Evolutionary conservation across 1,140 invertebrate genomes (phyloP).

Genomic region (Ostrea denselamellosa): DNA sequence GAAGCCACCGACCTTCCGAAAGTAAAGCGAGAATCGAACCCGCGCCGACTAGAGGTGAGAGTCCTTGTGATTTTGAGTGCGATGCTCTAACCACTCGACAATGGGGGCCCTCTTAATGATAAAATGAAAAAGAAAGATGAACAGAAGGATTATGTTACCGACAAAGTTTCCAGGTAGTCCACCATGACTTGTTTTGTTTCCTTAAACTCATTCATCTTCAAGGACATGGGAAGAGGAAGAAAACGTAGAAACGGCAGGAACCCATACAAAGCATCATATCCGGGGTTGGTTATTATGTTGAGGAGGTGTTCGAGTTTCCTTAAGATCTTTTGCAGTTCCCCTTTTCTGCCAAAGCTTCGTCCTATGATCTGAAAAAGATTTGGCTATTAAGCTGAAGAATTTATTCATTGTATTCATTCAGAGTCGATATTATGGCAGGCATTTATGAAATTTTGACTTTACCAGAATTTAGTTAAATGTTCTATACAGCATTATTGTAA

Average conservation of each 20-base stretch:
- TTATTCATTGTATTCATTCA: too few relatives aligned
- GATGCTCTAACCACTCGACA: too few relatives aligned
- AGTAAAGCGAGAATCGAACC: too few relatives aligned
- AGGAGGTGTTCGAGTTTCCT: background rate
- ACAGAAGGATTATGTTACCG: background rate
- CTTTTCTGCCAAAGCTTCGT: conserved; percentile 6
- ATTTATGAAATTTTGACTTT: too few relatives aligned
- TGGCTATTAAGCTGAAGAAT: too few relatives aligned
- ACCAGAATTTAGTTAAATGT: too few relatives aligned
- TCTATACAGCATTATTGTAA: too few relatives aligned
- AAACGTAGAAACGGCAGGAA: background rate
- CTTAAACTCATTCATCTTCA: background rate
- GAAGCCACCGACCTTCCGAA: too few relatives aligned
- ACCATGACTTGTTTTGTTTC: background rate
- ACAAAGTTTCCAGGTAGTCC: background rate
- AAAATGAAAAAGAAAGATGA: background rate
- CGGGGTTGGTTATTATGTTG: background rate
- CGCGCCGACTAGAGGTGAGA: too few relatives aligned
- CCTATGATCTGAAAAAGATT: background rate
- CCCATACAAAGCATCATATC: background rate
- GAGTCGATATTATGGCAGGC: too few relatives aligned
- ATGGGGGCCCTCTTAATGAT: too few relatives aligned
- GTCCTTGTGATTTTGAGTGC: too few relatives aligned
- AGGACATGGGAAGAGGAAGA: background rate
- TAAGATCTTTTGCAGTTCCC: conserved; percentile 31